Conservation (phyloP, 2,113 vertebrate genomes). For the Gavialis gangeticus region DNA sequence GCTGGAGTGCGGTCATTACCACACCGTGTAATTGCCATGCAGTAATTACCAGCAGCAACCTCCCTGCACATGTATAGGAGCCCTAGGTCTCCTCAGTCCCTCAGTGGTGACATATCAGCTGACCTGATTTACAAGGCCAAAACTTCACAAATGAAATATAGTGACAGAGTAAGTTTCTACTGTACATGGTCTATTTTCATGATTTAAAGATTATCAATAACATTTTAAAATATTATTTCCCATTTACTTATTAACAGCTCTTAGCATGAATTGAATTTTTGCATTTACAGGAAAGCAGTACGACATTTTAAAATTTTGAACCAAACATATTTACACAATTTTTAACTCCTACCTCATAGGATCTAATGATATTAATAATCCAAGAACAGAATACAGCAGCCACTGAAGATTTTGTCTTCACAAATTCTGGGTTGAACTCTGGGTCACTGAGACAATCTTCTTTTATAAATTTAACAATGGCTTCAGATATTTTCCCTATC, state of each 20-base stretch:
- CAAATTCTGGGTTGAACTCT: slow-evolving; percentile 85
- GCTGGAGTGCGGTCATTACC: too few species aligned
- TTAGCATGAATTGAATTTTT: neutral
- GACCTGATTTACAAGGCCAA: slow-evolving; percentile 31
- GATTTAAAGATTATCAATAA: neutral
- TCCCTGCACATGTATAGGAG: too few species aligned
- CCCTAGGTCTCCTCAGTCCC: slow-evolving; percentile 4
- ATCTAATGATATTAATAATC: slow-evolving; percentile 83
- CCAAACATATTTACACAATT: neutral
- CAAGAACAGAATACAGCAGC: slow-evolving; percentile 80
- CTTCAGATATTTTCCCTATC: slow-evolving; percentile 80
- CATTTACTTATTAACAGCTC: neutral
- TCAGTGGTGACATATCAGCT: neutral
- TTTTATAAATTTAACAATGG: slow-evolving; percentile 77
- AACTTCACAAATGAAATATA: neutral
- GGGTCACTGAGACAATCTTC: slow-evolving; percentile 81
- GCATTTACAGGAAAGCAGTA: neutral
- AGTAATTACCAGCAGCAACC: too few species aligned
- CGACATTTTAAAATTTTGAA: neutral
- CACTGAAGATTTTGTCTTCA: slow-evolving; percentile 81
- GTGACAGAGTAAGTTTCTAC: neutral
- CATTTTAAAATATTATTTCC: neutral
- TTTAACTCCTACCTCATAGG: slow-evolving; percentile 76
- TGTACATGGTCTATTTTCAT: neutral
- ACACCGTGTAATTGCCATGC: too few species aligned